Evolutionary conservation across 2,888 invertebrate species (phyloP).

Genomic region (Drosophila barbarae): DNA sequence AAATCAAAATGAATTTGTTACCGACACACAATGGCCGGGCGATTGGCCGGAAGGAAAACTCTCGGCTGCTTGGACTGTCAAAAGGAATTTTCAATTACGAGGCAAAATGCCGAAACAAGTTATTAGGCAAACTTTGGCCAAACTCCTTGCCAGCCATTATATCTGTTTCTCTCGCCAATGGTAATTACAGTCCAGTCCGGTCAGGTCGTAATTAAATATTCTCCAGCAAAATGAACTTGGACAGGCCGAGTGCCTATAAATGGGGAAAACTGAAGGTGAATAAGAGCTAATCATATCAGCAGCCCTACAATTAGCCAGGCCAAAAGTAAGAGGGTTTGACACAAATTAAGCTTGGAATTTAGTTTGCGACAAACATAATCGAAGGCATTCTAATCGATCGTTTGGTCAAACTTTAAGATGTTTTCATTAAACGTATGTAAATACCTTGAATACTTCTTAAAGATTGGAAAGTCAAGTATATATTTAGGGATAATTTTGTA

Average conservation of each 20-base stretch:
- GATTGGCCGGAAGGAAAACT: slow-evolving; percentile 24
- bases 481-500: not conserved
- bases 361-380: not conserved
- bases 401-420: not conserved
- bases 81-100: slow-evolving; percentile 69
- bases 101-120: slow-evolving; percentile 62
- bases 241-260: slow-evolving; percentile 8
- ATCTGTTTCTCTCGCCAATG: slow-evolving; percentile 35
- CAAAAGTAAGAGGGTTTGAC: not conserved
- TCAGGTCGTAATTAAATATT: slow-evolving; percentile 42
- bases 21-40: slow-evolving; percentile 14
- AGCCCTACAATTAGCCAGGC: slow-evolving; percentile 36
- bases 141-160: slow-evolving; percentile 1
- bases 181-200: slow-evolving; percentile 38
- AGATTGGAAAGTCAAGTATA: too few relatives aligned
- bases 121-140: slow-evolving; percentile 57
- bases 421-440: not conserved
- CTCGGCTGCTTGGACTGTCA: slow-evolving; percentile 31
- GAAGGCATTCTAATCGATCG: not conserved
- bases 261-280: slow-evolving; percentile 20
- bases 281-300: slow-evolving; percentile 43
- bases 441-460: not conserved
- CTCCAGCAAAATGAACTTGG: slow-evolving; percentile 22
- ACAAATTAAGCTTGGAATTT: not conserved
- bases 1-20: slow-evolving; percentile 64